Percentiles rank a stretch among this genome's conserved stretches.
Conservation (phyloP, 1,140 invertebrate genomes). For the Monochamus saltuarius region DNA sequence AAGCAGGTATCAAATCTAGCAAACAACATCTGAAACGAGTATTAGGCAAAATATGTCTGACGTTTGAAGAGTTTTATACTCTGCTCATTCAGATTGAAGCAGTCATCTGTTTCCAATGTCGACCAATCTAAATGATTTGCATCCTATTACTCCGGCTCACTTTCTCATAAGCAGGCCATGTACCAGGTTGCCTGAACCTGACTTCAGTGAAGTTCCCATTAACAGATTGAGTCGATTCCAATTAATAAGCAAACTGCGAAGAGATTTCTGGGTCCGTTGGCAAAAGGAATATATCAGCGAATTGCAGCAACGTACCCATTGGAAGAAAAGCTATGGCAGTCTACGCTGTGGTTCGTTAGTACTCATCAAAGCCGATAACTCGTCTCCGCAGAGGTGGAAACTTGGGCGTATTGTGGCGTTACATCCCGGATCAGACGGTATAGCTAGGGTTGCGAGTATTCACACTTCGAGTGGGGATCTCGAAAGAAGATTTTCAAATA, state of each 20-base stretch:
- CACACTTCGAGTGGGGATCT: too few species aligned
- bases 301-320: slow-evolving; percentile 28
- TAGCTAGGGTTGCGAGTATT: too few species aligned
- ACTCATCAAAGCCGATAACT: slow-evolving; percentile 26
- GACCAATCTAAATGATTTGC: neutral
- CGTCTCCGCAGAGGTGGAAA: slow-evolving; percentile 32
- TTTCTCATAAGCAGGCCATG: neutral
- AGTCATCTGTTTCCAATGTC: neutral
- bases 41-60: slow-evolving; percentile 8
- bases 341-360: slow-evolving; percentile 14
- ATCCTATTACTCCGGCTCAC: neutral
- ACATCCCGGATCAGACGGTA: too few species aligned
- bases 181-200: too few species aligned
- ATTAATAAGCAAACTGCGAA: too few species aligned
- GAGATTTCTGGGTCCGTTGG: slow-evolving; percentile 39
- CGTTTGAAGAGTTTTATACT: neutral
- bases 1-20: slow-evolving; percentile 2
- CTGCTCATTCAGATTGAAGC: neutral
- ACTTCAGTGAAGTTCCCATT: too few species aligned
- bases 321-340: slow-evolving; percentile 6
- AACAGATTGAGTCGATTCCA: too few species aligned
- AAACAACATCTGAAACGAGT: slow-evolving; percentile 14
- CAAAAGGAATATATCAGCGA: slow-evolving; percentile 35
- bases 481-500: too few species aligned
- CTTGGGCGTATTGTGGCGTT: slow-evolving; percentile 32